Conservation (phyloP, 2,113 vertebrate genomes). For the Cyprinus carpio region DNA sequence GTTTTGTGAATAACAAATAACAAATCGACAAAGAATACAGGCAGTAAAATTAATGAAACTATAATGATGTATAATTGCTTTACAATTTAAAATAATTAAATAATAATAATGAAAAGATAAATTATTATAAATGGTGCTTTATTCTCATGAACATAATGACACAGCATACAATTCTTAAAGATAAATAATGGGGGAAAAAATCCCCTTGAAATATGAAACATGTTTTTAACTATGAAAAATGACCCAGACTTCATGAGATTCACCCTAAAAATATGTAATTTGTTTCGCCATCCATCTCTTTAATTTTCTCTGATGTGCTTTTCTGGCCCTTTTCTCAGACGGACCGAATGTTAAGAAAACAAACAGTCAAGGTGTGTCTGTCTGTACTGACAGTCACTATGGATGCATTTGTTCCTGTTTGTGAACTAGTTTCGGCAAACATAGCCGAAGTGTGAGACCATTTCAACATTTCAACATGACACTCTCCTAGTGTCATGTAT, state of each 20-base stretch:
- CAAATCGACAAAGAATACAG: background rate
- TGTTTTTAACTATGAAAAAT: background rate
- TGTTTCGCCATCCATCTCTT: background rate
- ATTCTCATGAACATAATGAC: background rate
- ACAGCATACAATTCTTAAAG: background rate
- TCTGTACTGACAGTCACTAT: background rate
- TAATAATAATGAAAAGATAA: background rate
- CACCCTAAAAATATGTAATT: background rate
- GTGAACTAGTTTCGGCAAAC: background rate
- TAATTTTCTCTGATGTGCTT: background rate
- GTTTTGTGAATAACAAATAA: no score
- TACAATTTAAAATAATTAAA: background rate
- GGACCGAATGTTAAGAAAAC: background rate
- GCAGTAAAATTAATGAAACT: background rate
- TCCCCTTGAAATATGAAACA: background rate
- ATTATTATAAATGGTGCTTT: background rate
- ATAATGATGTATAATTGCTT: background rate
- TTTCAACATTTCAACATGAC: background rate
- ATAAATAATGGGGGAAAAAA: no score
- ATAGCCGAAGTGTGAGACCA: background rate
- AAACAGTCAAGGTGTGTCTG: slow-evolving; percentile 12
- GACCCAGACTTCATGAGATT: background rate
- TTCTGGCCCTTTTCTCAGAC: background rate
- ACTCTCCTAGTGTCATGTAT: background rate
- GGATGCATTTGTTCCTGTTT: background rate